phyloP scores from a whole-genome alignment of 1,140 invertebrate genomes.

The Sitodiplosis mosellana region DNA sequence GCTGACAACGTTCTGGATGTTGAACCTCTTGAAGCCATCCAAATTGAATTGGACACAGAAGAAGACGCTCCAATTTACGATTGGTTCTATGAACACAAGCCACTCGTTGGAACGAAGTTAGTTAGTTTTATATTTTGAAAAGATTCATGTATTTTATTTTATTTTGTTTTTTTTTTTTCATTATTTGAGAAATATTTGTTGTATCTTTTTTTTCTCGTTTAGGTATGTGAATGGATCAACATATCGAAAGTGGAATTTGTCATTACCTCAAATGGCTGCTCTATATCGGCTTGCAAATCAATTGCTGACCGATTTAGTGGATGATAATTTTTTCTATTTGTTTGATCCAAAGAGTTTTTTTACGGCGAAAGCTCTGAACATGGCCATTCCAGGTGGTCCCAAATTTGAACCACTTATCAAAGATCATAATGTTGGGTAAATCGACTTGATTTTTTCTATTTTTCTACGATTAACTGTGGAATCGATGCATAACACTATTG shows the following conservation, averaged over 20 bases:
- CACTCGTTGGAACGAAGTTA: slow-evolving; percentile 72
- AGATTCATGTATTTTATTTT: neutral
- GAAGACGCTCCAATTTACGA: slow-evolving; percentile 81
- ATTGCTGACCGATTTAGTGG: slow-evolving; percentile 93
- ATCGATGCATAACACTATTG: too few relatives aligned
- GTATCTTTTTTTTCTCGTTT: slow-evolving; percentile 9
- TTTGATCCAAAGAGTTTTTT: slow-evolving; percentile 99
- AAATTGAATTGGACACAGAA: slow-evolving; percentile 92
- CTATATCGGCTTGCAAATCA: slow-evolving; percentile 95
- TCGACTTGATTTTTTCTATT: too few relatives aligned
- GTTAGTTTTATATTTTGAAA: slow-evolving; percentile 9
- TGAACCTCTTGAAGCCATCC: slow-evolving; percentile 96
- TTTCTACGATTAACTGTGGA: too few relatives aligned
- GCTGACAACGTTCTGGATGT: slow-evolving; percentile 98
- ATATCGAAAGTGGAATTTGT: slow-evolving; percentile 89
- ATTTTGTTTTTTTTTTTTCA: too few relatives aligned
- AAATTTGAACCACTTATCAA: slow-evolving; percentile 99
- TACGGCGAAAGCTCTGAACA: slow-evolving; percentile 97
- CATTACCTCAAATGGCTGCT: slow-evolving; percentile 91
- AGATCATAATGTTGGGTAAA: slow-evolving; percentile 81
- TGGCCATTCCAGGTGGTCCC: slow-evolving; percentile 99
- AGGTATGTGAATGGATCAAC: slow-evolving; percentile 93
- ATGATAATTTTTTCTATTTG: slow-evolving; percentile 97
- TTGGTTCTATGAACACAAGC: slow-evolving; percentile 99
- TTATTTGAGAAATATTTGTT: neutral